Percentiles rank a stretch among this genome's conserved stretches.
phyloP scores from a whole-genome alignment of 2,888 invertebrate species.

The Agrilus cyanescens region DNA sequence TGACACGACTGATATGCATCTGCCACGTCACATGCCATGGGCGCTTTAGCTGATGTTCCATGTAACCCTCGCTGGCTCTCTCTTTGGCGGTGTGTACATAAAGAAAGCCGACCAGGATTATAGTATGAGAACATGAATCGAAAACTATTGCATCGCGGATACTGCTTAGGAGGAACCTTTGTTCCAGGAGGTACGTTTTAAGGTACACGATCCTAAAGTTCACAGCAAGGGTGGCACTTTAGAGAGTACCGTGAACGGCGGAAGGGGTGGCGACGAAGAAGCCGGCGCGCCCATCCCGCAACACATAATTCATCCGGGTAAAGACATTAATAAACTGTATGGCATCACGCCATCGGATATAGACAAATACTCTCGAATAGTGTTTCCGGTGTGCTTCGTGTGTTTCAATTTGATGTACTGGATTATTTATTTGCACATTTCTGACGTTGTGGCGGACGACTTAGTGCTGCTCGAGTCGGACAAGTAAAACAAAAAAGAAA shows the following conservation, averaged over 20 bases:
- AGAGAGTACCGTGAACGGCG: conserved; percentile 83
- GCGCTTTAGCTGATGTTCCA: too few species aligned
- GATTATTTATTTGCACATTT: conserved; percentile 94
- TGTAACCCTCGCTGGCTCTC: too few species aligned
- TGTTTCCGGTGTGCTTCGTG: conserved; percentile 96
- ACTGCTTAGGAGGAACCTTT: conserved; percentile 49
- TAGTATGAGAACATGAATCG: not conserved
- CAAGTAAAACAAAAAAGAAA: conserved; percentile 38
- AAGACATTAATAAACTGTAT: conserved; percentile 84
- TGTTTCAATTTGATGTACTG: conserved; percentile 98
- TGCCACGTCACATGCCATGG: too few species aligned
- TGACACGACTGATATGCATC: too few species aligned
- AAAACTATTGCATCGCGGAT: conserved; percentile 29
- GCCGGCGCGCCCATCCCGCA: conserved; percentile 55
- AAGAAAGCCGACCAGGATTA: too few species aligned
- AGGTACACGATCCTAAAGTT: conserved; percentile 88
- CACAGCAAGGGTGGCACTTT: conserved; percentile 86
- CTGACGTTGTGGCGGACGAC: conserved; percentile 90
- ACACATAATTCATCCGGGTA: conserved; percentile 77
- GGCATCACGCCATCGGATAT: conserved; percentile 95
- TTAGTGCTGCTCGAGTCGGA: conserved; percentile 68
- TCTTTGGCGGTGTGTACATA: too few species aligned
- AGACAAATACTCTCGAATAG: conserved; percentile 97
- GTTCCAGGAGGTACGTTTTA: conserved; percentile 90
- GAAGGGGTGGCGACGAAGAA: conserved; percentile 49